These are phyloP conservation scores for Andrena chrysosceles DNA, from an alignment of 2,888 invertebrate species.

Conservation along the genomic window DNA sequence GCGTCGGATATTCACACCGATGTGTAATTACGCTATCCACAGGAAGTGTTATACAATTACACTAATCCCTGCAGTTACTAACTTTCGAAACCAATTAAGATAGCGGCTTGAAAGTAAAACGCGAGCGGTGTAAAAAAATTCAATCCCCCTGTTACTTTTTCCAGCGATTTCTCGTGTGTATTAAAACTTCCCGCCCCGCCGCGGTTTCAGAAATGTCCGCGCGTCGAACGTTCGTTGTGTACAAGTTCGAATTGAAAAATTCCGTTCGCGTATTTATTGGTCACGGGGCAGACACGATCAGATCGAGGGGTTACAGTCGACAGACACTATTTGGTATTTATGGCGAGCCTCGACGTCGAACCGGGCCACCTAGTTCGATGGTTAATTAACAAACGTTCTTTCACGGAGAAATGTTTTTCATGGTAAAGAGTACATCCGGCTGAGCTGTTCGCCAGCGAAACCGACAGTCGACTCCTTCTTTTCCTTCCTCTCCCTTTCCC, in stretches of 20 bases:
- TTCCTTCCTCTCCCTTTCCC: background rate
- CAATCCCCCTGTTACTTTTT: background rate
- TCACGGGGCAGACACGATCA: no score
- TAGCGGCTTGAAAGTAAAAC: conserved; percentile 41
- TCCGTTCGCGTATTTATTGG: no score
- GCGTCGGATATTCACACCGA: conserved; percentile 4
- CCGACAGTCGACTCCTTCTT: conserved; percentile 39
- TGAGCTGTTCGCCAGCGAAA: conserved; percentile 46
- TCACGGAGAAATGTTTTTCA: conserved; percentile 56
- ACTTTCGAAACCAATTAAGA: conserved; percentile 51
- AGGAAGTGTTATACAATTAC: conserved; percentile 41
- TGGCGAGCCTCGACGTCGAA: background rate
- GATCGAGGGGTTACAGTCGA: background rate
- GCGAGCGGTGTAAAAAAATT: background rate
- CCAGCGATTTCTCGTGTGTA: background rate
- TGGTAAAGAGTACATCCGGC: conserved; percentile 57
- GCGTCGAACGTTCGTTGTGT: background rate
- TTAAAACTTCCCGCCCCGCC: no score
- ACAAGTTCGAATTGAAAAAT: background rate
- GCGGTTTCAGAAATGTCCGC: no score
- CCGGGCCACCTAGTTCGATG: conserved; percentile 6
- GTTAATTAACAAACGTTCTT: conserved; percentile 56
- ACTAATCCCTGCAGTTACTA: conserved; percentile 26
- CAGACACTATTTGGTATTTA: background rate
- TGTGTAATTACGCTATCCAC: conserved; percentile 31